Conservation (phyloP, 1,140 invertebrate species). For the Elymnias hypermnestra region DNA sequence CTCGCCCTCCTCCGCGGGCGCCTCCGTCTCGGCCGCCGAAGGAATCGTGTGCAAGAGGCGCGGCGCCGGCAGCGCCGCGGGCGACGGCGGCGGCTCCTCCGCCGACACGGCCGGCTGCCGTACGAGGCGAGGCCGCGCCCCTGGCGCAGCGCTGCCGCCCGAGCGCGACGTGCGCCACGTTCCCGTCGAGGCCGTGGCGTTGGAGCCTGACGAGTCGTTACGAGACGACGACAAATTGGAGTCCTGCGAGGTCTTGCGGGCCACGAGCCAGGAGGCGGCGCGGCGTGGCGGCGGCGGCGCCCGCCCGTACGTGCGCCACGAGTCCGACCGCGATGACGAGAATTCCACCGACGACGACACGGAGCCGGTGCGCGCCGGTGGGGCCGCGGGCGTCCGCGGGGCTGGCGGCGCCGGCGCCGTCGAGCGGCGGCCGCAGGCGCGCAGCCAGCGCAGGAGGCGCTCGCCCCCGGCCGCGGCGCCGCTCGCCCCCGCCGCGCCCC, state of each 20-base stretch:
- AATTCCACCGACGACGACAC: slow-evolving; percentile 93
- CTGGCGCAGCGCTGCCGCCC: slow-evolving; percentile 76
- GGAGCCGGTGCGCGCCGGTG: slow-evolving; percentile 86
- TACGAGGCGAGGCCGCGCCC: slow-evolving; percentile 81
- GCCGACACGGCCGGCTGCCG: slow-evolving; percentile 86
- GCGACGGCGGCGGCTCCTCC: slow-evolving; percentile 81
- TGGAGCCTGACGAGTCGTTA: slow-evolving; percentile 92
- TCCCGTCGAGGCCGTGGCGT: slow-evolving; percentile 89
- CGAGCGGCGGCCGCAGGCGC: slow-evolving; percentile 37
- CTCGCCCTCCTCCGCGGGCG: slow-evolving; percentile 80
- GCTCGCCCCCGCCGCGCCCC: slow-evolving; percentile 16
- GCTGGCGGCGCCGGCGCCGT: slow-evolving; percentile 72
- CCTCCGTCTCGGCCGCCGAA: slow-evolving; percentile 87
- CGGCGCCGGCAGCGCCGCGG: slow-evolving; percentile 75
- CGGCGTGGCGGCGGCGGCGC: slow-evolving; percentile 86
- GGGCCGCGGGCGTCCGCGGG: slow-evolving; percentile 59
- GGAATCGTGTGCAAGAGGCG: slow-evolving; percentile 85
- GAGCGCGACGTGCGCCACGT: slow-evolving; percentile 90
- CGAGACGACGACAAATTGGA: slow-evolving; percentile 91
- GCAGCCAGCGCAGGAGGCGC: slow-evolving; percentile 72
- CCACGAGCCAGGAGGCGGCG: slow-evolving; percentile 90
- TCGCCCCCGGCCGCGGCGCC: slow-evolving; percentile 41
- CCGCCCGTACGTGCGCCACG: slow-evolving; percentile 86
- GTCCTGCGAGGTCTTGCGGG: slow-evolving; percentile 92
- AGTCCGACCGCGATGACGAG: slow-evolving; percentile 88